These are phyloP conservation scores for Mellivora capensis DNA, from an alignment of 2,113 vertebrate genomes.

Conservation along the genomic window DNA sequence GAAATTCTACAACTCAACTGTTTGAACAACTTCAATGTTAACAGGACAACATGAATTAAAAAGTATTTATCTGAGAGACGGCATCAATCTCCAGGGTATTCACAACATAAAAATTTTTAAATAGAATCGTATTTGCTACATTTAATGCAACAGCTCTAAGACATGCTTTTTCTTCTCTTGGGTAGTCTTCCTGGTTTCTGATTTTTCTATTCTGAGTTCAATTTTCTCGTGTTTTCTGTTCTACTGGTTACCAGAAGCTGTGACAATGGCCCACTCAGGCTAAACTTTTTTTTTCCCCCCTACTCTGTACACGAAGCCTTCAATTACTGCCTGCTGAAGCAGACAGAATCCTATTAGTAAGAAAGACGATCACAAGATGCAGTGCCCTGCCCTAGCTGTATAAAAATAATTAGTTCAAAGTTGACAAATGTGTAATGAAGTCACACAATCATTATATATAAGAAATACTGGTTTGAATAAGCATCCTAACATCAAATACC, in stretches of 20 bases:
- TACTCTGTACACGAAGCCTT: slow-evolving; percentile 86
- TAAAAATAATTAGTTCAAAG: slow-evolving; percentile 91
- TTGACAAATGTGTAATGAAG: slow-evolving; percentile 89
- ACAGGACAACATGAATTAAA: not conserved
- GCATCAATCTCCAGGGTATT: slow-evolving; percentile 37
- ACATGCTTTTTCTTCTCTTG: slow-evolving; percentile 65
- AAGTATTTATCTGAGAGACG: slow-evolving; percentile 15
- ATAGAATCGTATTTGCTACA: slow-evolving; percentile 32
- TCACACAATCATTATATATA: slow-evolving; percentile 79
- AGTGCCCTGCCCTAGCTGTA: slow-evolving; percentile 87
- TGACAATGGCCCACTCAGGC: slow-evolving; percentile 81
- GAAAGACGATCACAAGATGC: slow-evolving; percentile 85
- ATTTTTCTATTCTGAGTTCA: slow-evolving; percentile 80
- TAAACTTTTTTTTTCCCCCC: slow-evolving; percentile 82
- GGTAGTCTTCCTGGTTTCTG: slow-evolving; percentile 66
- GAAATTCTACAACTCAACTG: not conserved
- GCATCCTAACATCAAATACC: slow-evolving; percentile 63
- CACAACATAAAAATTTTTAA: not conserved
- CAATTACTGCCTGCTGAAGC: slow-evolving; percentile 94
- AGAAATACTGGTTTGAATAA: slow-evolving; percentile 70
- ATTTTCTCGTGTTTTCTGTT: slow-evolving; percentile 81
- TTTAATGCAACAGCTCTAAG: slow-evolving; percentile 68
- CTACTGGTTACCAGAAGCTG: slow-evolving; percentile 82
- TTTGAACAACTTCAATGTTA: slow-evolving; percentile 21
- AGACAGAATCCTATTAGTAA: slow-evolving; percentile 95